Evolutionary conservation across 2,797 vertebrate genomes (phyloP), one percentile per base, ranked within the genome.

Genomic region (Sebastes diaconus): DNA sequence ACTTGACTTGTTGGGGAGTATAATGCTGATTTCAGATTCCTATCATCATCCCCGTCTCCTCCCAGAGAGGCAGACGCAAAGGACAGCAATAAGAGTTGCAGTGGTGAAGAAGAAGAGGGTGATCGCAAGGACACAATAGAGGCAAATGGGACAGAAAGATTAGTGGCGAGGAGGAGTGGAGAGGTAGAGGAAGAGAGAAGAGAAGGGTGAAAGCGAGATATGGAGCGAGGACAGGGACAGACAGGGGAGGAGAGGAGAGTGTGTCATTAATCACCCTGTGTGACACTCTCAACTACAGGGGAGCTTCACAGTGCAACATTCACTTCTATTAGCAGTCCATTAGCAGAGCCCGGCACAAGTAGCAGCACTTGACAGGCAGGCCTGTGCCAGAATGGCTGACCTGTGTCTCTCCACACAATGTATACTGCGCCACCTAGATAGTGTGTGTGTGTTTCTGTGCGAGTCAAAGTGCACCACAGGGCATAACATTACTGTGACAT

Each of bases 291-390:
- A 87, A 95, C 92, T 90, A 91, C 81, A 90, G 80, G 92, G 85
- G 92, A 94, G 95, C 92, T 84, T 93, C 93, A 81, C 73, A 86
- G 89, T 88, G 89, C 95, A 90, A 92, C 93, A 90, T 94, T 92
- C 88, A 87, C 88, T 90, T 93, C 94, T 95, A 94, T 97, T 96
- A 96, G 87, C 94, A 87, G 86, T 94, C 96, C 96, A 96, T 97
- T 97, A 97, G 96, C 82, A 83, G 91, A 94, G 91, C 87, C 86
- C 90, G n/a, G 89, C 86, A 85, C 84, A 92, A 95, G 93, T 93
- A 92, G 91, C 75, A 93, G 89, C 85, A 89, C 93, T 94, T 96
- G 95, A 95, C 94, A 79, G 90, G 67, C 67, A 84, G 83, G 87
- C 81, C 87, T 89, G 83, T 88, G 87, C 86, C 81, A 68, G 86